phyloP scores from a whole-genome alignment of 2,113 vertebrate species.

The Coptodon rendalli region DNA sequence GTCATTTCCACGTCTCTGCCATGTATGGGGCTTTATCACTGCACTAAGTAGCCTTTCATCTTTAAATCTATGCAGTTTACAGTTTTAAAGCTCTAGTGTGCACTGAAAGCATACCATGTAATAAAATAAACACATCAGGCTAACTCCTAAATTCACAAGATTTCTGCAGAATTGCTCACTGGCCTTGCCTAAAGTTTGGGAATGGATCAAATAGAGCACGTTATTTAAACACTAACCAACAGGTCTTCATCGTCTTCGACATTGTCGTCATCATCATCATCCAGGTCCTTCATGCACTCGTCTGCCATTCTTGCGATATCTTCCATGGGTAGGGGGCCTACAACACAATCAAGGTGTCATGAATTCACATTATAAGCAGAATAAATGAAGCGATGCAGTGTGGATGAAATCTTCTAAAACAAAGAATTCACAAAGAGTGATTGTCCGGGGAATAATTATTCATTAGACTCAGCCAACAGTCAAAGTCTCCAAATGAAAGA shows the following conservation, averaged over 20 bases:
- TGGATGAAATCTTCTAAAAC: not conserved
- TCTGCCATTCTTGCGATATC: conserved; percentile 91
- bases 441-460: not conserved
- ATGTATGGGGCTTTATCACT: not conserved
- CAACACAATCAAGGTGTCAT: not conserved
- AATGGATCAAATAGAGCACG: not conserved
- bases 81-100: not conserved
- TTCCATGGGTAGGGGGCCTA: conserved; percentile 89
- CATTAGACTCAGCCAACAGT: not conserved
- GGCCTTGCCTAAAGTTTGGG: not conserved
- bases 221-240: conserved; percentile 71
- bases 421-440: not conserved
- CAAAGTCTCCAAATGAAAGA: not conserved
- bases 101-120: not conserved
- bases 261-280: conserved; percentile 77
- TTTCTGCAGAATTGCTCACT: not conserved
- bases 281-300: conserved; percentile 86
- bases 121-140: not conserved
- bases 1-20: not conserved
- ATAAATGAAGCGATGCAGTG: not conserved
- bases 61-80: not conserved
- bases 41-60: not conserved
- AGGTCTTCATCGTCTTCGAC: conserved; percentile 84
- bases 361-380: not conserved
- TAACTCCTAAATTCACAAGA: not conserved